phyloP scores from a whole-genome alignment of 1,140 invertebrate species.

The Arion vulgaris region DNA sequence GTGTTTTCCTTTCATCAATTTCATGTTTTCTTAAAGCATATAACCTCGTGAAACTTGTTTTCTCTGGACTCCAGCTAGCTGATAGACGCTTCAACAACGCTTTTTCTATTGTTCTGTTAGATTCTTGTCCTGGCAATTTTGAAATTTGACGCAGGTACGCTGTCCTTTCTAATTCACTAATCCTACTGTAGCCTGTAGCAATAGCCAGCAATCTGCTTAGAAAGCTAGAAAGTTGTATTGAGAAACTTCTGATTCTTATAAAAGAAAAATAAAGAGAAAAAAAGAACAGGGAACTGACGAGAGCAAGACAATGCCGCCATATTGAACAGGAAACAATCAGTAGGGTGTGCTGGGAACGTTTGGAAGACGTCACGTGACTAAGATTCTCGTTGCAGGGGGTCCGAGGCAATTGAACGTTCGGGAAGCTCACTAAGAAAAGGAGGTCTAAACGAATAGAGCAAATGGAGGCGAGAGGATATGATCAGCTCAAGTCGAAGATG shows the following conservation, averaged over 20 bases:
- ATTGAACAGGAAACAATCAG: background rate
- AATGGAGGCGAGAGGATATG: background rate
- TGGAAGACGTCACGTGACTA: background rate
- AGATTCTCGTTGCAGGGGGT: background rate
- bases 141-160: conserved; percentile 11
- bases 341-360: background rate
- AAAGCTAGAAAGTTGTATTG: background rate
- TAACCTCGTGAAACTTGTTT: background rate
- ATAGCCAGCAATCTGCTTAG: background rate
- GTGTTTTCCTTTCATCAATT: conserved; percentile 7
- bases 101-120: background rate
- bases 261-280: background rate
- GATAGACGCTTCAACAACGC: background rate
- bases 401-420: background rate
- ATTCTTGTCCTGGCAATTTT: background rate
- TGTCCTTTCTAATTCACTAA: background rate
- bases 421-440: background rate
- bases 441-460: background rate
- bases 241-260: background rate
- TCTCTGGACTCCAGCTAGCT: background rate
- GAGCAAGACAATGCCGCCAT: conserved; percentile 7
- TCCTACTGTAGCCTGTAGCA: background rate
- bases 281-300: background rate
- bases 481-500: background rate
- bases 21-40: conserved; percentile 7